phyloP scores from a whole-genome alignment of 2,797 vertebrate species.

The Argentina silus region DNA sequence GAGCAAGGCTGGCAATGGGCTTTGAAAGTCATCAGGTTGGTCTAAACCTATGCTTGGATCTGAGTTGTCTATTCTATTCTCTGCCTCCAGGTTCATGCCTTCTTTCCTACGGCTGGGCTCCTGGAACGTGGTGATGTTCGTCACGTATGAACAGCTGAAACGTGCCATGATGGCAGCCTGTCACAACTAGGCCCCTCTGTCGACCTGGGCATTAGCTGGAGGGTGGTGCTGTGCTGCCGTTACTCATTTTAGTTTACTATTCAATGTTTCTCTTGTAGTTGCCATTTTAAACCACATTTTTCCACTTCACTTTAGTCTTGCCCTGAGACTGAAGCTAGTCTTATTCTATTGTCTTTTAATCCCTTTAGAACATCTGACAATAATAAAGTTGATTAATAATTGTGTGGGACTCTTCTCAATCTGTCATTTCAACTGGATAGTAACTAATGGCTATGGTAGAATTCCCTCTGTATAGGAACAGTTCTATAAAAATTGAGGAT shows the following conservation, averaged over 20 bases:
- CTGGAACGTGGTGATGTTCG: conserved; percentile 96
- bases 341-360: neutral
- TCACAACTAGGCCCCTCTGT: conserved; percentile 63
- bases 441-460: no score
- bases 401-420: no score
- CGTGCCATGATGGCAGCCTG: conserved; percentile 79
- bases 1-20: neutral
- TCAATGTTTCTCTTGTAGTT: neutral
- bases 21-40: neutral
- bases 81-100: conserved; percentile 83
- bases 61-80: conserved; percentile 18
- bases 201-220: conserved; percentile 20
- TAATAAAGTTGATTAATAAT: conserved; percentile 6
- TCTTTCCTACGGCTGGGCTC: conserved; percentile 91
- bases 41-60: neutral
- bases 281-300: conserved; percentile 13
- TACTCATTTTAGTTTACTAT: conserved; percentile 14
- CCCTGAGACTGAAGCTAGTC: conserved; percentile 29
- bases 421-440: no score
- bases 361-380: conserved; percentile 3
- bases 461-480: neutral
- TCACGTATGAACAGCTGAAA: conserved; percentile 95
- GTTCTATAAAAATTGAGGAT: neutral
- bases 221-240: conserved; percentile 23
- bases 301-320: conserved; percentile 21